Conservation (phyloP, 2,888 invertebrate genomes). For the Drosophila picticornis region DNA sequence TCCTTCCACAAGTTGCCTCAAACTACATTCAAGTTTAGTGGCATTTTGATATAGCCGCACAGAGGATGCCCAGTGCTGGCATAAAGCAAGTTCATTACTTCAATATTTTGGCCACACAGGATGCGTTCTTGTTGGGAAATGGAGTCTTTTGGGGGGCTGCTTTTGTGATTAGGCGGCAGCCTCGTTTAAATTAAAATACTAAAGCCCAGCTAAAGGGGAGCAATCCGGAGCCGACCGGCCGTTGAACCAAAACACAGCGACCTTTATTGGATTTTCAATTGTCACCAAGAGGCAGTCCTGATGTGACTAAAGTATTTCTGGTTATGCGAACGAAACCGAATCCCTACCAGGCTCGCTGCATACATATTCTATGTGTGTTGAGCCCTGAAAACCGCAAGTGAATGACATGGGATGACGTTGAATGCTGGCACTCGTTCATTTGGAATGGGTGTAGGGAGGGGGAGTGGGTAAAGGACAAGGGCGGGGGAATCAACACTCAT, state of each 20-base stretch:
- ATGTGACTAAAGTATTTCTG: slow-evolving; percentile 62
- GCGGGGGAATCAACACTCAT: slow-evolving; percentile 28
- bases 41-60: slow-evolving; percentile 57
- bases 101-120: slow-evolving; percentile 74
- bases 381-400: slow-evolving; percentile 65
- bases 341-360: slow-evolving; percentile 1
- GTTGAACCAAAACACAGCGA: slow-evolving; percentile 16
- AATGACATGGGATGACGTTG: slow-evolving; percentile 61
- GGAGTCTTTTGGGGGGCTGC: slow-evolving; percentile 51
- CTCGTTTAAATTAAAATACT: slow-evolving; percentile 79
- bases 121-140: slow-evolving; percentile 44
- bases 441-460: slow-evolving; percentile 17
- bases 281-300: slow-evolving; percentile 56
- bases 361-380: slow-evolving; percentile 5
- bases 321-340: slow-evolving; percentile 34
- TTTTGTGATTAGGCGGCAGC: slow-evolving; percentile 74
- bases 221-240: not conserved
- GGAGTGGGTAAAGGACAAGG: not conserved
- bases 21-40: slow-evolving; percentile 51
- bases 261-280: slow-evolving; percentile 81
- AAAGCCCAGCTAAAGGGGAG: slow-evolving; percentile 12
- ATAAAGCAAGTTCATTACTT: slow-evolving; percentile 69
- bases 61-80: slow-evolving; percentile 18
- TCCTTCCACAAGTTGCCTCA: slow-evolving; percentile 24
- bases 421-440: slow-evolving; percentile 52